Conservation (phyloP, 2,113 vertebrate genomes). For the Pteronura brasiliensis region DNA sequence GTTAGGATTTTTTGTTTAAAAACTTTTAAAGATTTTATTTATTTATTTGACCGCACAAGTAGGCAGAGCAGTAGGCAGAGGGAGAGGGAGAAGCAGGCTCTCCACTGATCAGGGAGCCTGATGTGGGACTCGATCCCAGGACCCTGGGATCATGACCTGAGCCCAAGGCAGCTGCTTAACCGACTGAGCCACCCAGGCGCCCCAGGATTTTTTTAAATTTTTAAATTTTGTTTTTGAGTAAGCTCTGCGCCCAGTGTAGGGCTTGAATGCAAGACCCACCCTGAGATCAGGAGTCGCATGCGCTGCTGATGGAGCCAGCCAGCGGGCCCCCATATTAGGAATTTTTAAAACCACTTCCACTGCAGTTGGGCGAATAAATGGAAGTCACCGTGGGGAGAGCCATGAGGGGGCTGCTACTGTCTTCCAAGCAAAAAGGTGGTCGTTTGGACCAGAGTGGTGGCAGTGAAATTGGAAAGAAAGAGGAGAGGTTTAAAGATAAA, state of each 20-base stretch:
- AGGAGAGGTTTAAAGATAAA: neutral
- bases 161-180: too few species aligned
- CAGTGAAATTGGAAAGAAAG: neutral
- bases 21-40: too few species aligned
- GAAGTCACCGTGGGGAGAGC: neutral
- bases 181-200: too few species aligned
- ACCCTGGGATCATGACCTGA: too few species aligned
- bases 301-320: neutral
- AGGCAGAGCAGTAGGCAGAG: too few species aligned
- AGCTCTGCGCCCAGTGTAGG: neutral
- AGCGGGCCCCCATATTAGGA: neutral
- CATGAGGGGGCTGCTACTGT: too few species aligned
- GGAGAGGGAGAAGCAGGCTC: too few species aligned
- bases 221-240: neutral
- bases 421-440: neutral
- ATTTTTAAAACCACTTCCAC: neutral
- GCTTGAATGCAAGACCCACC: neutral
- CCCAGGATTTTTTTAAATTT: neutral
- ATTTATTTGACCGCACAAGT: too few species aligned
- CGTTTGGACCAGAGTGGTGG: neutral
- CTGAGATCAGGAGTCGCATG: neutral
- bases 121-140: too few species aligned
- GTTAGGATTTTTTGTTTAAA: neutral
- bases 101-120: too few species aligned
- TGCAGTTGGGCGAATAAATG: neutral